Evolutionary conservation across 2,113 vertebrate species (phyloP).

Genomic region (Pimephales promelas): DNA sequence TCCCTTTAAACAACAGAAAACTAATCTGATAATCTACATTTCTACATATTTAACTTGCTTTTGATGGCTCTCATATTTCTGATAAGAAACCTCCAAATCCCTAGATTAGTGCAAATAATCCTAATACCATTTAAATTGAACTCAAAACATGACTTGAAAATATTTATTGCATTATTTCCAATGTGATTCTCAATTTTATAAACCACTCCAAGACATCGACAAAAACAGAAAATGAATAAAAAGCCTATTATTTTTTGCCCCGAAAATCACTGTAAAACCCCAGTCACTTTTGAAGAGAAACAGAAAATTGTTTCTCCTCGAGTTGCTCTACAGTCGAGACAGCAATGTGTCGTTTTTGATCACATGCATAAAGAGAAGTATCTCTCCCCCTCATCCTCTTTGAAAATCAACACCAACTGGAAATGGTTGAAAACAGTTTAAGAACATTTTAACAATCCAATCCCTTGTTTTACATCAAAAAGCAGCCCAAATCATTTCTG

Average conservation of each 20-base stretch:
- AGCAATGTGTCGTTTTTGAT: constrained; percentile 59
- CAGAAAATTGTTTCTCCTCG: constrained; percentile 44
- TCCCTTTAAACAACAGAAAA: constrained; percentile 42
- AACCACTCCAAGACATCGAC: neutral
- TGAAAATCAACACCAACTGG: constrained; percentile 77
- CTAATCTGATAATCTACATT: constrained; percentile 48
- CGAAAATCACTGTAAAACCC: constrained; percentile 48
- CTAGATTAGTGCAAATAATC: constrained; percentile 77
- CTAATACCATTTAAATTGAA: constrained; percentile 73
- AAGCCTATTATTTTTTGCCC: neutral
- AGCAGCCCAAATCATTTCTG: constrained; percentile 94
- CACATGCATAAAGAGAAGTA: constrained; percentile 58
- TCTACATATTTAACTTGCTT: neutral
- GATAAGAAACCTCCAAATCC: constrained; percentile 62
- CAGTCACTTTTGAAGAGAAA: constrained; percentile 55
- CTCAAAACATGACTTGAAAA: constrained; percentile 64
- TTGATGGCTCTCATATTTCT: neutral
- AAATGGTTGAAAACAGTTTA: constrained; percentile 86
- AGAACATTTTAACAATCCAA: constrained; percentile 94
- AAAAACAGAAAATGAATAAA: neutral
- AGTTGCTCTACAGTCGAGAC: constrained; percentile 49
- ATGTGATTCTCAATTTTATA: neutral
- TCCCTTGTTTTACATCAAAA: constrained; percentile 94
- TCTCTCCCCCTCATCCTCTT: constrained; percentile 47
- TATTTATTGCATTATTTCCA: constrained; percentile 60